Evolutionary conservation across 2,113 vertebrate species (phyloP).

Genomic region (Lophura nycthemera): DNA sequence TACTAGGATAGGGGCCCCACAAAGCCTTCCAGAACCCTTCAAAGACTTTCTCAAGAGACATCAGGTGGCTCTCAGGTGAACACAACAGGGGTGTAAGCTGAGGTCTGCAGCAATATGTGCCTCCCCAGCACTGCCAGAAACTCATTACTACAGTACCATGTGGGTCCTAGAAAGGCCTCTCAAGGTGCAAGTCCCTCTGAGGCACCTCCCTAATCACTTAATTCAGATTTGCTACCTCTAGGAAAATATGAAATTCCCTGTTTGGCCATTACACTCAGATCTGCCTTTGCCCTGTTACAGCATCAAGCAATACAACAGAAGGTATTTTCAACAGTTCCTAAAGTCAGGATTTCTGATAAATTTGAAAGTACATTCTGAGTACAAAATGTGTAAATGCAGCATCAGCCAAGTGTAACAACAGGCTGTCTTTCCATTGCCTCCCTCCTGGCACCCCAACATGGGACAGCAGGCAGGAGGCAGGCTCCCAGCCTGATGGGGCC

Average conservation of each 20-base stretch:
- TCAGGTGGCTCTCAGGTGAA: rapidly evolving
- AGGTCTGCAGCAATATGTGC: neutral
- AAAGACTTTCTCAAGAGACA: neutral
- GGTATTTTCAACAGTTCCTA: neutral
- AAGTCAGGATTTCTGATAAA: neutral
- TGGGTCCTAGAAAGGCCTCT: neutral
- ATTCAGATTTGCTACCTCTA: neutral
- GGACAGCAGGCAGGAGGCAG: neutral
- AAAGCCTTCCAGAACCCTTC: neutral
- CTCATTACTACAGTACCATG: neutral
- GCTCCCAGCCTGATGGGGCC: neutral
- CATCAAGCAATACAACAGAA: neutral
- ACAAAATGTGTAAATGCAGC: neutral
- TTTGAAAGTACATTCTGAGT: neutral
- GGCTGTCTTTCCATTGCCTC: neutral
- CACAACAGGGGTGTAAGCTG: rapidly evolving
- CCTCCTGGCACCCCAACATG: neutral
- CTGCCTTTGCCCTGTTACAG: neutral
- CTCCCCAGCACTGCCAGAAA: neutral
- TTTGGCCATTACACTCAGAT: neutral
- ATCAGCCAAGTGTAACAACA: neutral
- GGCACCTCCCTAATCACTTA: neutral
- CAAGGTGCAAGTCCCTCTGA: neutral
- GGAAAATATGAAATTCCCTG: neutral
- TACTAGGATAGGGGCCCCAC: slow-evolving; percentile 1